These are phyloP conservation scores for Burhinus oedicnemus DNA, from an alignment of 2,113 vertebrate genomes.

Conservation along the genomic window DNA sequence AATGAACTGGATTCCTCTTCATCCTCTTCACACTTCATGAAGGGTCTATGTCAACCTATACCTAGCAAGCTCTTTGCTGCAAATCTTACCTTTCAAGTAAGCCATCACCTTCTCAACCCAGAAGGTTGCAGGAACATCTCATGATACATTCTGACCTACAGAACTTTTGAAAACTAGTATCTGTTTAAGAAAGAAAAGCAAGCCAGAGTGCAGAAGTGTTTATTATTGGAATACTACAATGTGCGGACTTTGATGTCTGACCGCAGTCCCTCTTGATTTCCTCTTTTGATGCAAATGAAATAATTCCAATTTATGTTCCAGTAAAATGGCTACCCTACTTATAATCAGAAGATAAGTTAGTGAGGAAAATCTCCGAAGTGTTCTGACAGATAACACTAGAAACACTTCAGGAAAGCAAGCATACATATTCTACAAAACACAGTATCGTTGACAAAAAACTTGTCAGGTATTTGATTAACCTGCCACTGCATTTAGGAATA, in stretches of 20 bases:
- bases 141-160: fast-evolving
- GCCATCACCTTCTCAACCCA: neutral
- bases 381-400: neutral
- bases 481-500: neutral
- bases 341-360: neutral
- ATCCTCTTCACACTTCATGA: neutral
- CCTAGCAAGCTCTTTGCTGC: neutral
- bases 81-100: neutral
- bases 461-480: neutral
- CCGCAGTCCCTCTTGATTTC: neutral
- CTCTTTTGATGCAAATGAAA: neutral
- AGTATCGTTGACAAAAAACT: neutral
- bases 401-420: neutral
- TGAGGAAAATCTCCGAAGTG: neutral
- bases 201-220: neutral
- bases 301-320: neutral
- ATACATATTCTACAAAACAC: neutral
- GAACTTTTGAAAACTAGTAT: neutral
- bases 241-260: neutral
- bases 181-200: neutral
- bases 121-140: neutral
- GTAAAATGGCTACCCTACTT: neutral
- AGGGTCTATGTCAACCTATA: neutral
- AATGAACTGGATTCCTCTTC: neutral
- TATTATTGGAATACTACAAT: neutral